Base-by-base conservation (phyloP, 2,113 vertebrate species). In the Mugil cephalus region DNA sequence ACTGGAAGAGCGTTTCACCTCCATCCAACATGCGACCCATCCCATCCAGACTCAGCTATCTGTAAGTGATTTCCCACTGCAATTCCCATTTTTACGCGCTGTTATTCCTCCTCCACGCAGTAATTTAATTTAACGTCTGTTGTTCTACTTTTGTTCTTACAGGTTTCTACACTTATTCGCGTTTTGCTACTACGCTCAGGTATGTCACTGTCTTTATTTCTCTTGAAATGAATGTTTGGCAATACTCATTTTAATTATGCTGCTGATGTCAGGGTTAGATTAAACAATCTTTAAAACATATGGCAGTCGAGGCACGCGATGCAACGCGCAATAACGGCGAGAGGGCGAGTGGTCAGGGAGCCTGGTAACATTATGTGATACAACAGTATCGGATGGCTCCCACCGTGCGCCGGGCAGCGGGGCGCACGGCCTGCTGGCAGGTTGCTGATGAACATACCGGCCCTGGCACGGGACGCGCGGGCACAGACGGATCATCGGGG, bases 111-210 rank as follows among this genome's bases (percentile, higher is more conserved):
- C 45, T 18, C n/a, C 6, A 9, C 21, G 2, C 61, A 36, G 13
- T n/a, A 35, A 9, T 12, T 17, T 61, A 14, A 64, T 8, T 36
- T 1, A 45, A 51, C 4, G 14, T 35, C 3, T 59, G 3, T 45
- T 52, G 0, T 66, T 54, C 18, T 56, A 19, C n/a, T 69, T 84
- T 79, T 55, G 7, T 52, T 19, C 84, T 87, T 83, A 56, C 91
- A 98, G 98, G 95, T 94, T 97, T 80, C 93, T 98, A 86, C 96
- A 98, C 93, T 94, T 98, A 86, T 94, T 98, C 89, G 94, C 95
- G 36, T 94, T 99, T 86, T 97, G 95, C 94, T 95, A 96, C 90
- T 96, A 95, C 90, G 96, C 96, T 91, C 97, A 98, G 97, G 98
- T 99, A 96, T 88, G 96, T 84, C 54, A 15, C 46, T 38, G 0